Evolutionary conservation across 2,113 vertebrate species (phyloP), one percentile per base, ranked within the genome.

Genomic region (Mesembrinibis cayennensis): DNA sequence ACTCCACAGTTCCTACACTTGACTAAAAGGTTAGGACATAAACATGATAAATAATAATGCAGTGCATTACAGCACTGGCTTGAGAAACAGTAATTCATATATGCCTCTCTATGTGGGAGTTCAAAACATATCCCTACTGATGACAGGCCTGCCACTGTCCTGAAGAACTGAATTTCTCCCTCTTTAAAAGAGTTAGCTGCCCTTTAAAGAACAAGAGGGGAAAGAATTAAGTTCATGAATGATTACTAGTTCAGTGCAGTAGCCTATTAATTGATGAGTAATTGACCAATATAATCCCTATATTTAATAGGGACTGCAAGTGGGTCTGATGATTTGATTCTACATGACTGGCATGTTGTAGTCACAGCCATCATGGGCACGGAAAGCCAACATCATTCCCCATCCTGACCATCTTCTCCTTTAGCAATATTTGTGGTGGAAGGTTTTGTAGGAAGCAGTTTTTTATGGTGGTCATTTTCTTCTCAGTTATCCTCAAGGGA

Each of bases 211-310:
- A 80, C n/a, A 74, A 85, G 89, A 78, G 49, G 47, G 40, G 80
- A 79, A 88, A 82, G 34, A 89, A 97, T 83, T 87, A 45, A 71
- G 65, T 66, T 44, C 13, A 84, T 22, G 66, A 52, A 52, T 95
- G 88, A 88, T 91, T 85, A 93, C 81, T 67, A 88, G 63, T 67
- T 84, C 40, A 62, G 34, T 36, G 25, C 32, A 61, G 49, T 52
- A 83, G 36, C 36, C 66, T 92, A 36, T 87, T 91, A 96, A 93
- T 93, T 38, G 34, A 50, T 86, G 47, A 84, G n/a, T 32, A 89
- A 82, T 96, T 77, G 70, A 45, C 65, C 85, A 86, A 93, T 93
- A 38, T 38, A 38, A 38, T 38, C 38, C 38, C 38, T 38, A 38
- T 38, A 38, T 61, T 88, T 82, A 67, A 63, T 36, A 25, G 36